Evolutionary conservation across 2,888 invertebrate genomes (phyloP), one percentile per base, ranked within the genome.

Genomic region (Rhorus exstirpatorius): DNA sequence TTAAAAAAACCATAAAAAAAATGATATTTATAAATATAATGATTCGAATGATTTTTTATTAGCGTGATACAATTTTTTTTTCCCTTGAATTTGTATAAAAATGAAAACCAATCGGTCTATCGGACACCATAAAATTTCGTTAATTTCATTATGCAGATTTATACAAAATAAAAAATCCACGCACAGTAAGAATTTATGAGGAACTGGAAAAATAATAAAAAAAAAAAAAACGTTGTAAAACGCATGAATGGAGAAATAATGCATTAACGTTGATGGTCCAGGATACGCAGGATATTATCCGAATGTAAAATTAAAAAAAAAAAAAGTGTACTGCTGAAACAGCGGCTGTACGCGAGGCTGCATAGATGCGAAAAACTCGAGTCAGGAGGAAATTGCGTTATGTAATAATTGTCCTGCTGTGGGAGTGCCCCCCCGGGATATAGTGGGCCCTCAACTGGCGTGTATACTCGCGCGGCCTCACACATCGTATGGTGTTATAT

Each of bases 371-470:
- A 90, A 89, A 90, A 86, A 61, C 67, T 38, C 61, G 2, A 68
- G 61, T 46, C 84, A 86, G 79, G 85, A 90, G 92, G 92, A 92
- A 92, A 92, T 92, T 92, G 92, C 92, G 90, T 92, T 91, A 92
- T 91, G 91, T 90, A 92, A 93, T 92, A 91, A 92, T 92, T 91
- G 91, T 92, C 91, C 89, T 80, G 83, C 70, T 92, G 92, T 92
- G 92, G 91, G 92, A 92, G 90, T 92, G 90, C 88, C 89, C 90
- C 84, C n/a, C n/a, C n/a, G n/a, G n/a, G 87, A 88, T 87, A 75
- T 24, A 53, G 81, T 72, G 71, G 70, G 71, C 65, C 60, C 68
- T 70, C 53, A n/a, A n/a, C n/a, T n/a, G n/a, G n/a, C n/a, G n/a
- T n/a, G n/a, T n/a, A n/a, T n/a, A 68, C 60, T 55, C 51, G 51